Conservation (phyloP, 2,888 invertebrate species). For the Pachymerium ferrugineum region DNA sequence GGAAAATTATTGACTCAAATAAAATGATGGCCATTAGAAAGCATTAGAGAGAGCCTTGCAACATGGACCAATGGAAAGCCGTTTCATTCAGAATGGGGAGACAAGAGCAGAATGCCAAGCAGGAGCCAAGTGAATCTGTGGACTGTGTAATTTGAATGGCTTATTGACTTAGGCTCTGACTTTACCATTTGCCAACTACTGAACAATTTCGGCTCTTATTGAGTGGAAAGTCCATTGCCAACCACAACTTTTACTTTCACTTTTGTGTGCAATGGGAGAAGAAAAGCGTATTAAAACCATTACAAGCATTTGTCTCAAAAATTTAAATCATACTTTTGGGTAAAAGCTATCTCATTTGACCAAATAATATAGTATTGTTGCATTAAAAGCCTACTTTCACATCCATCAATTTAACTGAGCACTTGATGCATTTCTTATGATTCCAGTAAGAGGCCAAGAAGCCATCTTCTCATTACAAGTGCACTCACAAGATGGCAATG, state of each 20-base stretch:
- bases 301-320: neutral
- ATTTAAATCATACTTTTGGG: neutral
- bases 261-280: no score
- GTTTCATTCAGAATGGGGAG: conserved; percentile 25
- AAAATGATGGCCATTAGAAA: conserved; percentile 27
- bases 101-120: conserved; percentile 19
- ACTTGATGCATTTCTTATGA: conserved; percentile 18
- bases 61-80: conserved; percentile 10
- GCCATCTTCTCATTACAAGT: conserved; percentile 15
- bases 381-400: conserved; percentile 3
- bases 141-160: conserved; percentile 21
- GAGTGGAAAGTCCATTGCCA: conserved; percentile 18
- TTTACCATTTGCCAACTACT: conserved; percentile 21
- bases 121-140: conserved; percentile 18
- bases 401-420: conserved; percentile 7
- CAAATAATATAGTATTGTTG: neutral
- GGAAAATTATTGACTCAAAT: conserved; percentile 25
- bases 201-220: conserved; percentile 9
- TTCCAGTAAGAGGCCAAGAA: conserved; percentile 6
- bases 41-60: conserved; percentile 21
- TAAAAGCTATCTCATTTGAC: neutral
- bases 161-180: conserved; percentile 18
- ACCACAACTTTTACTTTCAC: conserved; percentile 10
- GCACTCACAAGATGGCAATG: conserved; percentile 21
- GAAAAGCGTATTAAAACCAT: neutral